These are phyloP conservation scores for Cataglyphis livida DNA, from an alignment of 2,888 invertebrate genomes.

Conservation along the genomic window DNA sequence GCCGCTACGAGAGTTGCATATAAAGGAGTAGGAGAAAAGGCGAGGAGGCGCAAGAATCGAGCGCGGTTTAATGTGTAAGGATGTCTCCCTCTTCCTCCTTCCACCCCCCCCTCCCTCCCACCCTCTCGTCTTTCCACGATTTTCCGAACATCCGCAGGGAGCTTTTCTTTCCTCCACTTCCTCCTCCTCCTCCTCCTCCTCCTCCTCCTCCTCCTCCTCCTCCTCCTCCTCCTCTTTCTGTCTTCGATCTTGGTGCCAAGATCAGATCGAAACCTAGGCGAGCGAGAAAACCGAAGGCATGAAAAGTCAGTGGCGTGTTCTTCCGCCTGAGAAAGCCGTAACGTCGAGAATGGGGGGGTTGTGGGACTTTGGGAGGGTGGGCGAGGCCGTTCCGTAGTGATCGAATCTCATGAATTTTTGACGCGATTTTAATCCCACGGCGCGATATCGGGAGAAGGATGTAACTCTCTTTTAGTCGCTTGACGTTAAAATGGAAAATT, in stretches of 20 bases:
- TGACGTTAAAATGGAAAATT: slow-evolving; percentile 33
- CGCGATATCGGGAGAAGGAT: slow-evolving; percentile 11
- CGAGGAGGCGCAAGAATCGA: slow-evolving; percentile 21
- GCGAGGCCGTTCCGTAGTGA: slow-evolving; percentile 19
- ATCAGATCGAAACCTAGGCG: slow-evolving; percentile 42
- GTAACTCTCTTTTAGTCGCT: slow-evolving; percentile 24
- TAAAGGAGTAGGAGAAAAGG: slow-evolving; percentile 47
- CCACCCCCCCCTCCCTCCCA: background rate
- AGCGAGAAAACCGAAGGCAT: slow-evolving; percentile 35
- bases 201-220: too few relatives aligned
- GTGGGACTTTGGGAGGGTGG: background rate
- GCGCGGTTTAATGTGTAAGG: slow-evolving; percentile 49
- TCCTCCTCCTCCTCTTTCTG: slow-evolving; percentile 3
- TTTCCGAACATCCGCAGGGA: slow-evolving; percentile 19
- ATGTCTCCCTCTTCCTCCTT: background rate
- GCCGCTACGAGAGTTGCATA: slow-evolving; percentile 63
- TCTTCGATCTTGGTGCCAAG: slow-evolving; percentile 39
- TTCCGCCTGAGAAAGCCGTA: slow-evolving; percentile 37
- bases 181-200: too few relatives aligned
- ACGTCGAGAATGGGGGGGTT: slow-evolving; percentile 14
- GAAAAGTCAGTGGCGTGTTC: slow-evolving; percentile 50
- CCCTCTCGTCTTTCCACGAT: background rate
- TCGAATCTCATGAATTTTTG: slow-evolving; percentile 53
- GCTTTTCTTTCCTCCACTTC: background rate
- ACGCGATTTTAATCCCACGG: slow-evolving; percentile 50